Conservation (phyloP, 2,113 vertebrate species). For the Etia nguti region DNA sequence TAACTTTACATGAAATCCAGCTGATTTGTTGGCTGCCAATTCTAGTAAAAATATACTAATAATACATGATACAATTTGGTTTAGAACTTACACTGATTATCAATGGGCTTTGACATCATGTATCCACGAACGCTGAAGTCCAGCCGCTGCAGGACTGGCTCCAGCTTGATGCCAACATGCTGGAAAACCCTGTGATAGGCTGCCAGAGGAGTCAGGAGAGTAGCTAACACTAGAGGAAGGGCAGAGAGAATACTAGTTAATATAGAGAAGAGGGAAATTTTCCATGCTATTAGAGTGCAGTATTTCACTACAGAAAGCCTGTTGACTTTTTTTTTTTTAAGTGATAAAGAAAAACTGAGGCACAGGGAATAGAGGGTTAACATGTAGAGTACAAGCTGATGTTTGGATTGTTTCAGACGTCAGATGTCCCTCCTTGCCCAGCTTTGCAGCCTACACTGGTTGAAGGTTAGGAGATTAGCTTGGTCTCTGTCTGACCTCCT, state of each 20-base stretch:
- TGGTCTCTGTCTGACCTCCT: slow-evolving; percentile 46
- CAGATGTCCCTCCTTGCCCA: not conserved
- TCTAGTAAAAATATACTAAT: not conserved
- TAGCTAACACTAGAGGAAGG: slow-evolving; percentile 73
- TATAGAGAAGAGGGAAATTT: not conserved
- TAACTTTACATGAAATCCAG: not conserved
- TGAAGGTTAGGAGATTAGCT: slow-evolving; percentile 47
- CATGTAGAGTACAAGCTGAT: not conserved
- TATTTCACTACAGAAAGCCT: not conserved
- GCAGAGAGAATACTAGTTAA: not conserved
- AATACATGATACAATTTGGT: fast-evolving
- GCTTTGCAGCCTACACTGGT: not conserved
- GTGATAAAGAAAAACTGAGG: not conserved
- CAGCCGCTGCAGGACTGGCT: slow-evolving; percentile 88
- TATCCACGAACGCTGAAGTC: slow-evolving; percentile 88
- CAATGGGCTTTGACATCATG: slow-evolving; percentile 86
- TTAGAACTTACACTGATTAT: slow-evolving; percentile 83
- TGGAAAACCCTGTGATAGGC: slow-evolving; percentile 83
- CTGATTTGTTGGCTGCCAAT: not conserved
- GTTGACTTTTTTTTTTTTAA: not conserved
- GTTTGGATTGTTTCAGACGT: slow-evolving; percentile 11
- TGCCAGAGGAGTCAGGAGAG: slow-evolving; percentile 84
- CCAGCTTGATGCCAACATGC: slow-evolving; percentile 76
- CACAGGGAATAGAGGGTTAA: not conserved
- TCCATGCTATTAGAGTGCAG: not conserved